Conservation (phyloP, 2,113 vertebrate genomes). For the Poeciliopsis occidentalis region DNA sequence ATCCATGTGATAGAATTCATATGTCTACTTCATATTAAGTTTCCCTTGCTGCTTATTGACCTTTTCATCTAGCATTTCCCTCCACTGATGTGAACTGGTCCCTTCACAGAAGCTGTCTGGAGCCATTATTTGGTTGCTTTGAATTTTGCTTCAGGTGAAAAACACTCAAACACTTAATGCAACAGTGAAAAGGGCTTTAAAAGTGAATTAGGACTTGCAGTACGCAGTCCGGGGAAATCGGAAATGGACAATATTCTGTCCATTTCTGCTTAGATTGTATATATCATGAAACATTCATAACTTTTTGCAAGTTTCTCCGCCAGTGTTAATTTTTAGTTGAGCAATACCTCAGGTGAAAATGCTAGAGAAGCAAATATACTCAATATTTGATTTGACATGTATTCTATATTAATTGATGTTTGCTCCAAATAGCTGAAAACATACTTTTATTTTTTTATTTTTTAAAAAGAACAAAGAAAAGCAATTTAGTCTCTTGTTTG, state of each 20-base stretch:
- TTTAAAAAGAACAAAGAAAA: conserved; percentile 16
- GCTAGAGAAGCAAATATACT: not conserved
- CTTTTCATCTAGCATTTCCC: conserved; percentile 76
- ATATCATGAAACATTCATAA: not conserved
- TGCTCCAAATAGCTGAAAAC: not conserved
- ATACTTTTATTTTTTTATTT: not conserved
- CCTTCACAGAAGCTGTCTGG: conserved; percentile 61
- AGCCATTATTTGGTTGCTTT: conserved; percentile 65
- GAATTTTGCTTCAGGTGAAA: conserved; percentile 59
- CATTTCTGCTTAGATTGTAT: not conserved
- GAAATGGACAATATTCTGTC: not conserved
- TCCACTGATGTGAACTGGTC: conserved; percentile 59
- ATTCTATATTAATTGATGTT: not conserved
- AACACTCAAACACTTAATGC: conserved; percentile 52
- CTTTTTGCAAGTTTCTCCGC: not conserved
- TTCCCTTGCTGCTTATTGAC: conserved; percentile 77
- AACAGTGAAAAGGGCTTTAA: conserved; percentile 7
- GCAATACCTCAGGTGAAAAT: not conserved
- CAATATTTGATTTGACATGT: not conserved
- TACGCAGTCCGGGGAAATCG: not conserved
- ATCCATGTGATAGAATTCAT: conserved; percentile 78
- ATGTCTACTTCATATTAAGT: conserved; percentile 80
- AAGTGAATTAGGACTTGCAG: conserved; percentile 9
- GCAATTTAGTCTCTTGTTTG: not conserved
- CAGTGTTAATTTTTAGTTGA: not conserved